Evolutionary conservation across 2,797 vertebrate species (phyloP).

Genomic region (Choloepus didactylus): DNA sequence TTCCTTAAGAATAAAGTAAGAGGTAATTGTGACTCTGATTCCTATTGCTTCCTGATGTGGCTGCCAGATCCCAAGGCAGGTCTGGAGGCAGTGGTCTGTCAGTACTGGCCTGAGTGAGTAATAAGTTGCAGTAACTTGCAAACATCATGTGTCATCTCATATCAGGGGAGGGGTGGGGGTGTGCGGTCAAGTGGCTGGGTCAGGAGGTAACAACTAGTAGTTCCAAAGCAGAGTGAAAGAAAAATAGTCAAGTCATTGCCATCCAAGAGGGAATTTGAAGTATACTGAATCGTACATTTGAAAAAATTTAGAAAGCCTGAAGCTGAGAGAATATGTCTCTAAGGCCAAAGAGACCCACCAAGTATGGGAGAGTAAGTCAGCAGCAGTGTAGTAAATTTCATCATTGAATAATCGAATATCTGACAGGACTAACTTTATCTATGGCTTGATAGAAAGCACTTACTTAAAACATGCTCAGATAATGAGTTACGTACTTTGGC

Average conservation of each 20-base stretch:
- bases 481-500: slow-evolving; percentile 49
- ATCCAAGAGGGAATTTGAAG: neutral
- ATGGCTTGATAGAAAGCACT: slow-evolving; percentile 6
- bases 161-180: no score
- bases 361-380: neutral
- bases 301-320: neutral
- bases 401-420: neutral
- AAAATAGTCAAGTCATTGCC: neutral
- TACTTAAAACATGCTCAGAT: slow-evolving; percentile 53
- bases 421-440: slow-evolving; percentile 40
- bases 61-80: neutral
- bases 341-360: neutral
- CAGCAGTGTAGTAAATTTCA: neutral
- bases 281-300: neutral
- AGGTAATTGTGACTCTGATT: neutral
- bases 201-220: neutral
- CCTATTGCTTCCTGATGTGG: slow-evolving; percentile 25
- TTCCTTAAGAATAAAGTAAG: slow-evolving; percentile 48
- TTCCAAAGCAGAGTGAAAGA: neutral
- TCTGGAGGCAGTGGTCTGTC: neutral
- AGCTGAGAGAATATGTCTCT: neutral
- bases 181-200: slow-evolving; percentile 23
- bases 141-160: neutral
- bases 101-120: neutral
- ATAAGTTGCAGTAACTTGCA: neutral